phyloP scores from a whole-genome alignment of 2,888 invertebrate genomes.

The Latrodectus hesperus region DNA sequence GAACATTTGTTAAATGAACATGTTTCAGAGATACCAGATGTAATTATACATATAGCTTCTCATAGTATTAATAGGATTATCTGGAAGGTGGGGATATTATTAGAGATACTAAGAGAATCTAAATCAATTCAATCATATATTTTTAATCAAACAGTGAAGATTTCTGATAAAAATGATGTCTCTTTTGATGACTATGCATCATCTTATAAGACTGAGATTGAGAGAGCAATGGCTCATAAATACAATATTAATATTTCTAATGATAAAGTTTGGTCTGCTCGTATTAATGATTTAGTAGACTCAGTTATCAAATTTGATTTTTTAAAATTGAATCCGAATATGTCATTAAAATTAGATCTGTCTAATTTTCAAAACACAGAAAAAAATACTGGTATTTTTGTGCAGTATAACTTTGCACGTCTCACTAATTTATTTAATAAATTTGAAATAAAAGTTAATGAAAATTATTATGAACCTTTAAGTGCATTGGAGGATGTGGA shows the following conservation, averaged over 20 bases:
- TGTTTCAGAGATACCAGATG: slow-evolving; percentile 11
- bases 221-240: slow-evolving; percentile 34
- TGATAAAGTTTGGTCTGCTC: slow-evolving; percentile 13
- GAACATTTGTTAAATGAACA: slow-evolving; percentile 36
- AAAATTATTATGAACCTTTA: slow-evolving; percentile 37
- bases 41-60: slow-evolving; percentile 30
- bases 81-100: slow-evolving; percentile 25
- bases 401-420: slow-evolving; percentile 57
- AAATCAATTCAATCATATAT: slow-evolving; percentile 7
- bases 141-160: slow-evolving; percentile 25
- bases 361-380: not conserved
- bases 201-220: slow-evolving; percentile 10
- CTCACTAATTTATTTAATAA: slow-evolving; percentile 48
- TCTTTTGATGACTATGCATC: slow-evolving; percentile 5
- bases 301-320: slow-evolving; percentile 45
- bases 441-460: slow-evolving; percentile 41
- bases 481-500: slow-evolving; percentile 19
- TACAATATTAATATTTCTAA: slow-evolving; percentile 1
- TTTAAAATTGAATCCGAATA: slow-evolving; percentile 20
- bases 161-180: not conserved
- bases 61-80: slow-evolving; percentile 13
- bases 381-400: slow-evolving; percentile 48
- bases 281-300: slow-evolving; percentile 25
- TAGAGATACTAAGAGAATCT: slow-evolving; percentile 24
- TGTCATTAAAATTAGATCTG: slow-evolving; percentile 16